A percentile compares a stretch with the other conserved stretches of the same genome.
Conservation (phyloP, 2,113 vertebrate species). For the Oncorhynchus kisutch region DNA sequence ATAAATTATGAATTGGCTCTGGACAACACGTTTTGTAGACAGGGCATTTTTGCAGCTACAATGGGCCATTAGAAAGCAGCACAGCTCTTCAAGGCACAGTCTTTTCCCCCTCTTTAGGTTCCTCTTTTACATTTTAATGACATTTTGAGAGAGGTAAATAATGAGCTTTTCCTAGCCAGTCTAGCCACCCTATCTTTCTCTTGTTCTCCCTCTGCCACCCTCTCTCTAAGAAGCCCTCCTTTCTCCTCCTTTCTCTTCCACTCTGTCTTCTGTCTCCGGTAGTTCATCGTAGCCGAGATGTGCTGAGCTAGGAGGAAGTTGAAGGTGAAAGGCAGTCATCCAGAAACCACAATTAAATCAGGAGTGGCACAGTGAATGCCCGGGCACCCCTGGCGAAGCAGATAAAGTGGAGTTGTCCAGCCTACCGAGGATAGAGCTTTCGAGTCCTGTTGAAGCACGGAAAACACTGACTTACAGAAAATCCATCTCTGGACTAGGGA, state of each 20-base stretch:
- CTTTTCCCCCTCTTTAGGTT: neutral
- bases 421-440: slow-evolving; percentile 38
- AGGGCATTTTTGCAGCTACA: slow-evolving; percentile 15
- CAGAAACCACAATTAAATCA: slow-evolving; percentile 77
- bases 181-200: neutral
- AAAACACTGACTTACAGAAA: neutral
- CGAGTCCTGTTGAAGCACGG: slow-evolving; percentile 27
- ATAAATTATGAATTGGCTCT: no score
- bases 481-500: no score
- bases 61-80: slow-evolving; percentile 33
- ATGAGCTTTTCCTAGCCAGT: slow-evolving; percentile 14
- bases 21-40: neutral
- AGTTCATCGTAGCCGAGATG: slow-evolving; percentile 31
- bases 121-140: slow-evolving; percentile 6
- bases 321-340: slow-evolving; percentile 73
- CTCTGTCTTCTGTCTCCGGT: neutral
- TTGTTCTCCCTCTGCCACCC: neutral
- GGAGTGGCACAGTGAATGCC: slow-evolving; percentile 21
- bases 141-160: slow-evolving; percentile 34
- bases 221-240: neutral
- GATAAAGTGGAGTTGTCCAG: slow-evolving; percentile 58
- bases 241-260: neutral
- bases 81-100: neutral
- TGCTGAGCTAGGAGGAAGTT: slow-evolving; percentile 58
- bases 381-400: slow-evolving; percentile 57